Conservation (phyloP, 1,140 invertebrate species). For the Penaeus chinensis region DNA sequence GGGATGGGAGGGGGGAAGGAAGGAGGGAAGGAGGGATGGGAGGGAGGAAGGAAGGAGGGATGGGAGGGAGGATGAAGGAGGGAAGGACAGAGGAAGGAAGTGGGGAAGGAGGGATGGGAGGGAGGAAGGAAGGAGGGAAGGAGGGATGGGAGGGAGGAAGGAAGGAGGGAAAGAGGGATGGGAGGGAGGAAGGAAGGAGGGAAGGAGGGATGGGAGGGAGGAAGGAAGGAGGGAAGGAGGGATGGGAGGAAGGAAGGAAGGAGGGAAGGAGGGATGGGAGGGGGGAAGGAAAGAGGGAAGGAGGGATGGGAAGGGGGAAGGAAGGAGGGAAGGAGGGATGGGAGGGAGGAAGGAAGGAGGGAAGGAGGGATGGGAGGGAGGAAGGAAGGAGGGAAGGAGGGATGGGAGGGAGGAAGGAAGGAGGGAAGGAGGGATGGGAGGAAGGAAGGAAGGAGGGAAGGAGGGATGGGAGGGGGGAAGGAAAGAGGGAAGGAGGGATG, state of each 20-base stretch:
- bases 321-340: neutral
- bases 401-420: neutral
- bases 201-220: neutral
- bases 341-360: neutral
- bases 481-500: too few species aligned
- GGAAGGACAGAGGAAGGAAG: neutral
- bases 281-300: neutral
- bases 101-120: neutral
- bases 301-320: neutral
- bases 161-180: neutral
- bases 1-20: neutral
- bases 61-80: too few species aligned
- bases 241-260: conserved; percentile 4
- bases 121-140: neutral
- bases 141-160: neutral
- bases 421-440: too few species aligned
- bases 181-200: neutral
- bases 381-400: conserved; percentile 14
- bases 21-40: neutral
- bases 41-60: neutral
- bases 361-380: neutral
- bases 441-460: too few species aligned
- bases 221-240: neutral
- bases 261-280: conserved; percentile 1
- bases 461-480: too few species aligned